Base-by-base conservation (phyloP, 2,113 vertebrate genomes). In the Rutilus rutilus region DNA sequence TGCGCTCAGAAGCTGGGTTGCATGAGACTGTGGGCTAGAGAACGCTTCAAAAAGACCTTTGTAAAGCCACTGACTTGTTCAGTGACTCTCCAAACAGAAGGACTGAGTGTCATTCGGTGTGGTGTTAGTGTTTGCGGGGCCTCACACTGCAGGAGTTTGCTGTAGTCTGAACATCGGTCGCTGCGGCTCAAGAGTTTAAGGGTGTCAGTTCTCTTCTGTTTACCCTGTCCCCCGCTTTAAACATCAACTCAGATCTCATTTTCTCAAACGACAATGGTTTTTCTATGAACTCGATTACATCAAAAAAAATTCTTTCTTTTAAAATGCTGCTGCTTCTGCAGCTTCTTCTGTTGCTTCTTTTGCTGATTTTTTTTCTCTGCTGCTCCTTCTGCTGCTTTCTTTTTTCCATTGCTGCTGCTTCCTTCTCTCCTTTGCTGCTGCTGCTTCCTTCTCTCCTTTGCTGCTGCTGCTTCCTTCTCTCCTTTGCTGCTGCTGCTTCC, bases 1-100 rank as follows among this genome's bases (percentile, higher is more conserved):
- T 10, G 57, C 12, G 74, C 60, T 86, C 88, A 67, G 52, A 78
- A 64, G 15, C 36, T 54, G 57, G 71, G 65, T 87, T 86, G 67
- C 67, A 85, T 75, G 69, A 83, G 65, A 83, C 47, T 33, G 25
- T 42, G 77, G 33, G 27, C 76, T 79, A 45, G 78, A 83, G 54
- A 78, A 74, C 5, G 45, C 79, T 87, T 76, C 86, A 84, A 85
- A 78, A 73, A 52, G 80, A 7, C 47, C 74, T 25, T 89, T 87
- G 54, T 60, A 60, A 33, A 33, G 77, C 74, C 42, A 23, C 25
- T 57, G 64, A 23, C 81, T 83, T 83, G 19, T 45, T 83, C 65
- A 39, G 30, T 23, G 47, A 54, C 50, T 83, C 23, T 52, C 21
- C 67, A 14, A 52, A 83, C 65, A 73, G 60, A 81, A 81, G 25